A percentile compares a stretch with the other conserved stretches of the same genome.
These are phyloP conservation scores for Smutsia temminckii DNA, from an alignment of 2,797 vertebrate genomes.

Conservation along the genomic window DNA sequence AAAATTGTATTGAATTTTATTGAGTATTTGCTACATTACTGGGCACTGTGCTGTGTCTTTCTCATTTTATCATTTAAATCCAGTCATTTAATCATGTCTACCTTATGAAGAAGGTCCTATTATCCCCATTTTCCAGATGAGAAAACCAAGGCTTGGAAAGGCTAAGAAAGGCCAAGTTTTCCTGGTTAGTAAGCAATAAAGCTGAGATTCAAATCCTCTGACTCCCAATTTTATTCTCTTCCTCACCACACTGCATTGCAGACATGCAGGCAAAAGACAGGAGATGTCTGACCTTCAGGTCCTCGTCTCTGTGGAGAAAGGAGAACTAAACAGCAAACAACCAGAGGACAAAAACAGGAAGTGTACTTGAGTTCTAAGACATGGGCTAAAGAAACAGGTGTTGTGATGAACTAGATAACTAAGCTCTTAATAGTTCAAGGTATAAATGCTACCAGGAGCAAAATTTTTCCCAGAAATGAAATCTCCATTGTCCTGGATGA, in stretches of 20 bases:
- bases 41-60: background rate
- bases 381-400: background rate
- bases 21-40: background rate
- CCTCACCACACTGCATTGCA: background rate
- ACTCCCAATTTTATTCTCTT: background rate
- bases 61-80: background rate
- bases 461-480: background rate
- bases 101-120: background rate
- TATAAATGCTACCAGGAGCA: background rate
- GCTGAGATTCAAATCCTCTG: background rate
- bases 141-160: background rate
- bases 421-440: background rate
- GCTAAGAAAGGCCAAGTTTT: background rate
- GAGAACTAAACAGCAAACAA: background rate
- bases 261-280: background rate
- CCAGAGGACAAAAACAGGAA: background rate
- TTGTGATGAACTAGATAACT: background rate
- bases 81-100: background rate
- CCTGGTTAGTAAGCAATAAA: background rate
- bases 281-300: background rate
- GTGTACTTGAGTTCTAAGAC: background rate
- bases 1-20: background rate
- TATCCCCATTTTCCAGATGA: background rate
- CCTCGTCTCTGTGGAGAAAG: background rate
- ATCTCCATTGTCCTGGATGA: background rate